phyloP scores from a whole-genome alignment of 2,113 vertebrate species.

The Chlorocebus sabaeus region DNA sequence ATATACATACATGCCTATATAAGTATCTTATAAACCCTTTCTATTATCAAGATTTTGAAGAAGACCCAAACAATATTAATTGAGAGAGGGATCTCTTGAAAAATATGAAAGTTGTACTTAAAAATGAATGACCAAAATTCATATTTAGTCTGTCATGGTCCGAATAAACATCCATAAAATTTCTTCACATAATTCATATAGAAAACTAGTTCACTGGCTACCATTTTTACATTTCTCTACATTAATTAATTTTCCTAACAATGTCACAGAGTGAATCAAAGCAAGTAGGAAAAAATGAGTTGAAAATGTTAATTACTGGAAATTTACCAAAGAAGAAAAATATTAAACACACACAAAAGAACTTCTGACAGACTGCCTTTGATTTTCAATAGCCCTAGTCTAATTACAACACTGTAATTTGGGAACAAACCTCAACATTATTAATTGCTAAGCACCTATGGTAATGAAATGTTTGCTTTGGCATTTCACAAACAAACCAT shows the following conservation, averaged over 20 bases:
- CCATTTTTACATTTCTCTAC: slow-evolving; percentile 14
- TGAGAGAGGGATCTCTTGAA: neutral
- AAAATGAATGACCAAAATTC: neutral
- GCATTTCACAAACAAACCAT: neutral
- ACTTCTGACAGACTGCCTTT: neutral
- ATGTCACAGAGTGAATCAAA: neutral
- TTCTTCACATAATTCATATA: neutral
- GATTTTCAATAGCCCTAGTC: neutral
- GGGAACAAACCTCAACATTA: neutral
- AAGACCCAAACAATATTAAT: neutral
- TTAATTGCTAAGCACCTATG: neutral
- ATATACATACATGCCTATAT: neutral
- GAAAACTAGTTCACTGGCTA: neutral
- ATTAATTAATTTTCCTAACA: slow-evolving; percentile 22
- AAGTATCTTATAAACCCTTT: neutral
- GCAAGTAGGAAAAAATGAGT: neutral
- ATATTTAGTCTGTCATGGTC: neutral
- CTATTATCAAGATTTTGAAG: slow-evolving; percentile 26
- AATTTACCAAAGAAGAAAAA: slow-evolving; percentile 22
- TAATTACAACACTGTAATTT: neutral
- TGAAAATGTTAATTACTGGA: slow-evolving; percentile 37
- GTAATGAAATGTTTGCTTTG: neutral
- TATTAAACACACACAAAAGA: neutral
- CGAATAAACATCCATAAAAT: neutral
- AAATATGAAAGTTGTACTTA: neutral